phyloP scores from a whole-genome alignment of 23 tunicate genomes.

The Halocynthia roretzi region DNA sequence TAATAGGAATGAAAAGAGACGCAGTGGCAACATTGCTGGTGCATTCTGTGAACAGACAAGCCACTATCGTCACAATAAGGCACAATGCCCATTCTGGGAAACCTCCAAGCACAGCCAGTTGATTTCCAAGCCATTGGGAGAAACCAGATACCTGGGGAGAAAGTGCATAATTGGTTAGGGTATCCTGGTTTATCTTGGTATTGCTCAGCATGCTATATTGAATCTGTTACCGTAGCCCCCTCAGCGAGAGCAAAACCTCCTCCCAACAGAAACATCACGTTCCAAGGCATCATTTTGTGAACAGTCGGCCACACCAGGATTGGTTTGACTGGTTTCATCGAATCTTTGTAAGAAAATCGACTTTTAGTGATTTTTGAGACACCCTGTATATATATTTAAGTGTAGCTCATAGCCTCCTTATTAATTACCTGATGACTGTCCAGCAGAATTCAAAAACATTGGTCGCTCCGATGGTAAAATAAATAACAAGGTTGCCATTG shows the following conservation, averaged over 20 bases:
- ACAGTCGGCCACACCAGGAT: slow-evolving; percentile 38
- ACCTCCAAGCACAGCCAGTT: slow-evolving; percentile 42
- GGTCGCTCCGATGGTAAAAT: slow-evolving; percentile 24
- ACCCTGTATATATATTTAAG: too few relatives aligned
- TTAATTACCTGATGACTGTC: too few relatives aligned
- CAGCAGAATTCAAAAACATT: slow-evolving; percentile 1
- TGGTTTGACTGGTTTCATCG: slow-evolving; percentile 20
- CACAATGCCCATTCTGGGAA: slow-evolving; percentile 78
- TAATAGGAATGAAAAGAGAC: slow-evolving; percentile 86
- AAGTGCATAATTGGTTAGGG: neutral
- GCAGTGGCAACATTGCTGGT: slow-evolving; percentile 92
- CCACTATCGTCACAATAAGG: slow-evolving; percentile 71
- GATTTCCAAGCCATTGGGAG: slow-evolving; percentile 81
- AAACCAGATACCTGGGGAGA: slow-evolving; percentile 69
- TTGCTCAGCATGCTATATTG: too few relatives aligned
- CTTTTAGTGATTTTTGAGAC: too few relatives aligned
- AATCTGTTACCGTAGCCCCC: slow-evolving; percentile 49
- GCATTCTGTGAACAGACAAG: slow-evolving; percentile 88
- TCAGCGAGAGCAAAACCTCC: slow-evolving; percentile 74
- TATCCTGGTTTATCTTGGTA: too few relatives aligned
- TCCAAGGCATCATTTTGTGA: slow-evolving; percentile 50
- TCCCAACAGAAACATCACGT: slow-evolving; percentile 46
- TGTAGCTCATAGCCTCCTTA: too few relatives aligned
- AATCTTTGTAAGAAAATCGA: neutral
- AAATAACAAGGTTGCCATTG: slow-evolving; percentile 26